Base-by-base conservation (phyloP, 2,113 vertebrate species). In the Xiphophorus couchianus region DNA sequence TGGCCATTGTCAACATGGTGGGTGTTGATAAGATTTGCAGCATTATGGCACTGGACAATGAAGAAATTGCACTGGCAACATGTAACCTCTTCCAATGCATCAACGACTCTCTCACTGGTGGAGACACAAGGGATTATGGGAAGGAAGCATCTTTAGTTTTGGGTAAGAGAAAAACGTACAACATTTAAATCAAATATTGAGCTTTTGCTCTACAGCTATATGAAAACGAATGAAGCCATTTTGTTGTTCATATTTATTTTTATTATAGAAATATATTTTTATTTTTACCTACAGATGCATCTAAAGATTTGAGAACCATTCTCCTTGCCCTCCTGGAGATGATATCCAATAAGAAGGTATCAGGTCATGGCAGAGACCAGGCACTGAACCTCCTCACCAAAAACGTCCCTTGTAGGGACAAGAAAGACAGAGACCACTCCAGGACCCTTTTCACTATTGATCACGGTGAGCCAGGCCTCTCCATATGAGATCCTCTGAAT, bases 341-440 rank as follows among this genome's bases (percentile, higher is more conserved):
- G 97, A 88, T 97, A 84, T 88, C 85, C 27, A 96, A 89, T 83
- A 97, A 96, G 87, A 97, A 95, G 22, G 96, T 99, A 1, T 98
- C 97, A 31, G 97, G 97, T 44, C 96, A 96, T 60, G 98, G 98
- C 33, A 93, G 98, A 86, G 98, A 99, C 82, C 96, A 95, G 88
- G 97, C 97, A 0, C 93, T 99, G 66, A 99, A 97, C 87, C 95
- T 99, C 13, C 95, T 99, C 80, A 95, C 93, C 84, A 99, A 94
- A 87, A 99, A 98, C 11, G 95, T 98, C 37, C 97, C 98, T 0
- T 95, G 98, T 77, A 95, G 92, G 70, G 86, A 95, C 85, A 95
- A 94, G 30, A 95, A 93, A 72, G 88, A 92, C n/a, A 89, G 70
- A 0, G 96, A 98, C 86, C 93, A 99, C 89, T 96, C 96, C 37